Base-by-base conservation (phyloP, 2,797 vertebrate species). In the Rhinogobio ventralis region DNA sequence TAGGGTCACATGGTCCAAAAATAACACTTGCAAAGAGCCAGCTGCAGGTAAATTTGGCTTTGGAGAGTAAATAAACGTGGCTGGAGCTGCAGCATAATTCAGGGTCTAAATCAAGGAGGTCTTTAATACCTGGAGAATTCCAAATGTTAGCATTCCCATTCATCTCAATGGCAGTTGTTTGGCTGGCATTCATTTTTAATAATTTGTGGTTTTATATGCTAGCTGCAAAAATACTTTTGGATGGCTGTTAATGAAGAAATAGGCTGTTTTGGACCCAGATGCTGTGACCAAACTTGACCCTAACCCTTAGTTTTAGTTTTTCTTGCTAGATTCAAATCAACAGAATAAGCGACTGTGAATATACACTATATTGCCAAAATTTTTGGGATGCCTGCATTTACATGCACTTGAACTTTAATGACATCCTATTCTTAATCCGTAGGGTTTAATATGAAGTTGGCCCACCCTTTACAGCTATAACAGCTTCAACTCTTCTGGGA, bases 81-180 rank as follows among this genome's bases (percentile, higher is more conserved):
- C 13, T 1, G 2, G 20, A n/a, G 73, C 57, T n/a, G 23, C 6
- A 36, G 73, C 2, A 5, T 57, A 39, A 30, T n/a, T 76, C 5
- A 51, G 51, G 23, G 20, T 39, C 73, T 76, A 39, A 76, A 76
- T 76, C 30, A 76, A 76, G 23, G 30, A 39, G 30, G 73, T 76
- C 30, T 76, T 75, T 57, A 39, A n/a, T 57, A 76, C 73, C 73
- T n/a, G 30, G 73, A 76, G 30, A 76, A 53, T 19, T 53, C 2
- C 0, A 74, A 39, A 55, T 76, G 20, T 39, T 75, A 55, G 51
- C 51, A 55, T 75, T 36, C 30, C 33, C 20, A 51, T 39, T 76
- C 20, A 57, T 76, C 28, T 36, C 30, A 55, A 8, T 39, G 30
- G 30, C 23, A 76, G 49, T n/a, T 13, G 4, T 57, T 76, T 76